Conservation (phyloP, 2,113 vertebrate species). For the human (Homo sapiens) region GRCh38 chr2:193460501-193461000, state of each 20-base stretch:
- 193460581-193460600: not conserved
- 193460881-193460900: not conserved
- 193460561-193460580: not conserved
- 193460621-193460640: not conserved
- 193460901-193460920: not conserved
- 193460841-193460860: not conserved
- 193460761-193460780: not conserved
- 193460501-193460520: not conserved
- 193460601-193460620: not conserved
- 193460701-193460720: not conserved
- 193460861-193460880: not conserved
- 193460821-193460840: not conserved
- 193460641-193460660: not conserved
- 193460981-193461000: not conserved
- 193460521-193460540: not conserved
- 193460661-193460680: not conserved
- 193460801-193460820: not conserved
- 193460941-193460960: not conserved
- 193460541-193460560: not conserved
- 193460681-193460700: not conserved
- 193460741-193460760: constrained; percentile 23
- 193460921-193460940: not conserved
- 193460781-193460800: not conserved
- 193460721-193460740: not conserved
- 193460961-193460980: not conserved